Conservation (phyloP, 2,888 invertebrate species). For the Aproaerema taeniolella region DNA sequence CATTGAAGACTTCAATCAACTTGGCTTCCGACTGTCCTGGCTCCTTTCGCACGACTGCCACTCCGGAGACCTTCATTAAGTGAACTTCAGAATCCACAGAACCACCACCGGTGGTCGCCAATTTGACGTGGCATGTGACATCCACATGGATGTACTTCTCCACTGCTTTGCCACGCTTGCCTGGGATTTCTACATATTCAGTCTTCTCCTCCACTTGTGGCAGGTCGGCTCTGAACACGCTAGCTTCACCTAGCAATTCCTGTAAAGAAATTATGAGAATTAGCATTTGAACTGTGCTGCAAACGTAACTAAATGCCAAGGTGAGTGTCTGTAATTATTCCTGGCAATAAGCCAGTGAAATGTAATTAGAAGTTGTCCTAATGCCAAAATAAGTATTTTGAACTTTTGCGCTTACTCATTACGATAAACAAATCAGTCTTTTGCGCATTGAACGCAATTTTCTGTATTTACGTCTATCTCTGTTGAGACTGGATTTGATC, state of each 20-base stretch:
- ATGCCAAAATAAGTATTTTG: constrained; percentile 34
- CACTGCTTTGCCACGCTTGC: constrained; percentile 67
- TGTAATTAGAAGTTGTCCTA: constrained; percentile 38
- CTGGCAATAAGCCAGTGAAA: constrained; percentile 37
- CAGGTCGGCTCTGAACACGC: constrained; percentile 81
- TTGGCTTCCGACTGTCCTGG: constrained; percentile 73
- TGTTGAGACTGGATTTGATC: too few relatives aligned
- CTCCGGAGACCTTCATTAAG: constrained; percentile 82
- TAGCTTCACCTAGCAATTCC: constrained; percentile 80
- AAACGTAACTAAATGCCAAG: constrained; percentile 29
- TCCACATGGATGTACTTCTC: constrained; percentile 82
- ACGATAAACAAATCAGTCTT: constrained; percentile 32
- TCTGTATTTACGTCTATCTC: too few relatives aligned
- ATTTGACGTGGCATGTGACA: constrained; percentile 81
- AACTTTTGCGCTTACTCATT: constrained; percentile 31
- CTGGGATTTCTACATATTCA: constrained; percentile 72
- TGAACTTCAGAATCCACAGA: constrained; percentile 77
- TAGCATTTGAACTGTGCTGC: constrained; percentile 24
- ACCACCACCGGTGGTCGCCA: constrained; percentile 77
- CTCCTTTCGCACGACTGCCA: constrained; percentile 80
- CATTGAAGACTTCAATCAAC: constrained; percentile 79
- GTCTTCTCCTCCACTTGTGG: constrained; percentile 82
- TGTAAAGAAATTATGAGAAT: constrained; percentile 31
- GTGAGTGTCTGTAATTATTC: constrained; percentile 24
- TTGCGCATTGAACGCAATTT: constrained; percentile 13